phyloP scores from a whole-genome alignment of 1,140 invertebrate species.

The Drosophila paulistorum region DNA sequence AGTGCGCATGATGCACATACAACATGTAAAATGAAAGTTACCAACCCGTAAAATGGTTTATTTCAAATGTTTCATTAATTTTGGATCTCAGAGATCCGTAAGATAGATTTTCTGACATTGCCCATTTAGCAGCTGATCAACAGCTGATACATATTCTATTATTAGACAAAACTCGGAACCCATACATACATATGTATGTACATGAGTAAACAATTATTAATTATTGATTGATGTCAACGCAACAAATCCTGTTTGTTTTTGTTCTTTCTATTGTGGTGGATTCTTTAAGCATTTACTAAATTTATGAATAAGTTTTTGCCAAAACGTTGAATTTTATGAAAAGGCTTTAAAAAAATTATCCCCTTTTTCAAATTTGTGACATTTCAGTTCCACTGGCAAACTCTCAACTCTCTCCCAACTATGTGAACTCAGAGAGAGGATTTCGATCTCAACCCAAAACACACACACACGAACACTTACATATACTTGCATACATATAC shows the following conservation, averaged over 20 bases:
- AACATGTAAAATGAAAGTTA: constrained; percentile 7
- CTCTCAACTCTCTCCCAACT: background rate
- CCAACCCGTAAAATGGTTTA: background rate
- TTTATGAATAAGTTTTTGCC: too few relatives aligned
- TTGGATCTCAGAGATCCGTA: background rate
- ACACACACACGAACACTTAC: background rate
- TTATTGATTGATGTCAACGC: too few relatives aligned
- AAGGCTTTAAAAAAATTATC: background rate
- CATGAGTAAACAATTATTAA: too few relatives aligned
- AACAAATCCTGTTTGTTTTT: too few relatives aligned
- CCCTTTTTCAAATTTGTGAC: background rate
- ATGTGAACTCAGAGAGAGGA: constrained; percentile 4
- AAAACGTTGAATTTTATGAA: too few relatives aligned
- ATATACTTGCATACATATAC: background rate
- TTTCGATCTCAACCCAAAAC: background rate
- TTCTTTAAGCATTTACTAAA: too few relatives aligned
- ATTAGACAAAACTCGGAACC: background rate
- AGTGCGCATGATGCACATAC: constrained; percentile 22
- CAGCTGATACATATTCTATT: background rate
- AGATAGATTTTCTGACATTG: background rate
- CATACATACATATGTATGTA: too few relatives aligned
- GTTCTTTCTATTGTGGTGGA: too few relatives aligned
- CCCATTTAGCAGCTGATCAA: background rate
- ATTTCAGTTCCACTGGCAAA: background rate
- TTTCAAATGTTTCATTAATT: background rate